Base-by-base conservation (phyloP, 1,140 invertebrate genomes). In the Oedothorax gibbosus region DNA sequence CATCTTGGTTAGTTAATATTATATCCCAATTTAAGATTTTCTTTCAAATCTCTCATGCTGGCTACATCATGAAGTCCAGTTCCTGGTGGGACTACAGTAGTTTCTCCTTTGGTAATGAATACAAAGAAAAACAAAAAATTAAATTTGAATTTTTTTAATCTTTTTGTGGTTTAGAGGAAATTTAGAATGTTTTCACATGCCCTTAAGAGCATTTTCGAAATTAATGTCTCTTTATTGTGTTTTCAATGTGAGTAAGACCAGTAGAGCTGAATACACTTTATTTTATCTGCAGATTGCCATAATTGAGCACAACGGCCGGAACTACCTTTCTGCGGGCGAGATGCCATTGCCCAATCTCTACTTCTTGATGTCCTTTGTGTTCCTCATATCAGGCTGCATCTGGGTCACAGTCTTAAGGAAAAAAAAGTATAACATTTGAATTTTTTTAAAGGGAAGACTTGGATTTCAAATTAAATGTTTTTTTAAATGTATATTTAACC, bases 271-370 rank as follows among this genome's bases (percentile, higher is more conserved):
- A 65, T 11, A 7, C 14, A 68, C 20, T 57, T 71, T 79, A 35
- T 56, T 85, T 53, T 49, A 77, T 87, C 87, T 91, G 56, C 88
- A 97, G 95, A 93, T 97, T 87, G 92, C 95, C 89, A 95, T 98
- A 87, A 93, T 92, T 86, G 96, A 97, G 89, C 85, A 88, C 73
- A 86, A 86, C 89, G 92, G 92, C 73, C 93, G 94, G 49, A 99
- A 97, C 89, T 99, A 94, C 88, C 91, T 99, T 18, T 99, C 98
- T n/a, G 98, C 98, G 10, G 98, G 97, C 2, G 96, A 99, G 91
- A 98, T 99, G 93, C 97, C 97, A 0, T 91, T 99, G 65, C 98
- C 98, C 0, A 93, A 94, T 12, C 89, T 99, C 0, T 99, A 98
- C 89, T 96, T 97, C 86, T 94, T 95, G 91, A 96, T 98, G 94